These are phyloP conservation scores for Dromiciops gliroides DNA, from an alignment of 2,113 vertebrate species.

Conservation along the genomic window DNA sequence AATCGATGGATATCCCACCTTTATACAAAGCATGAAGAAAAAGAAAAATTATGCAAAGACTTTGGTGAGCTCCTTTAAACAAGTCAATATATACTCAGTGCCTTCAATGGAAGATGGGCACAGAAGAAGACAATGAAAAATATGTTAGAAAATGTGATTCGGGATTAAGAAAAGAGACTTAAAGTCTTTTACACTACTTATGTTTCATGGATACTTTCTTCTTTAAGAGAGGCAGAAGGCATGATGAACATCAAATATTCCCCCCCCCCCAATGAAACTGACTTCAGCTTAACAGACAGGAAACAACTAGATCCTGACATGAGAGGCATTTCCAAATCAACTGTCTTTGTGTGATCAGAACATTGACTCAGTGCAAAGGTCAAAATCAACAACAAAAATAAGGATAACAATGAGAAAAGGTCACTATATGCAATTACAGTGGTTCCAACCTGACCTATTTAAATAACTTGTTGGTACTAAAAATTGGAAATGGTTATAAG, in stretches of 20 bases:
- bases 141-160: background rate
- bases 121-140: background rate
- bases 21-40: background rate
- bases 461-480: background rate
- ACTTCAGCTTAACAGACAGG: background rate
- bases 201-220: background rate
- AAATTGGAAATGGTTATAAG: background rate
- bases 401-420: background rate
- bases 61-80: background rate
- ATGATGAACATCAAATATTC: background rate
- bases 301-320: background rate
- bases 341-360: background rate
- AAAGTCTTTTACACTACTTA: background rate
- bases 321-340: background rate
- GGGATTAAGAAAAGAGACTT: background rate
- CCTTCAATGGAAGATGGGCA: background rate
- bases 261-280: background rate
- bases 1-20: background rate
- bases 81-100: background rate
- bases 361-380: background rate
- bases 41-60: background rate
- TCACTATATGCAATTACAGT: background rate
- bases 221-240: background rate
- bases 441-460: background rate
- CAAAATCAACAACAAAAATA: background rate